Evolutionary conservation across 2,888 invertebrate species (phyloP), one percentile per base, ranked within the genome.

Genomic region (Neoitamus cyanurus): DNA sequence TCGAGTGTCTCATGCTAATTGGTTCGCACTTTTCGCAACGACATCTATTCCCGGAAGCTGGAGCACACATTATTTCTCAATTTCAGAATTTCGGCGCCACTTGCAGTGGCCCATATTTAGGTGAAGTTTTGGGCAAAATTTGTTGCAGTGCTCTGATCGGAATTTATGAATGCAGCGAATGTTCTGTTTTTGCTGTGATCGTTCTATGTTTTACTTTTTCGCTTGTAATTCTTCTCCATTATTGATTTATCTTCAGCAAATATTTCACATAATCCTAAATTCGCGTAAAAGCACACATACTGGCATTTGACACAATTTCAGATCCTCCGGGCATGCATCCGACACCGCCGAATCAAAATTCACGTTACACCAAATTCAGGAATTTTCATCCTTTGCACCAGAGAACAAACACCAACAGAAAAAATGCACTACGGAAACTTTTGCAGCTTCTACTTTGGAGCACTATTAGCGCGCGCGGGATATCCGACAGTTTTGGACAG

Each of bases 71-170:
- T 42, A 42, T 58, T 58, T 25, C 3, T 58, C 58, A 25, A 58
- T 46, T 58, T 15, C 15, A 58, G 25, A 13, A 15, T 85, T 86
- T 86, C 84, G 85, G 85, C 86, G 88, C 88, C 88, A 88, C 88
- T 88, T 88, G 86, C 86, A 88, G 88, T 88, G 88, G 88, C 88
- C 88, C 88, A 88, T 88, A 85, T 85, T 86, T 37, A 70, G 34
- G 1, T 58, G 6, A 68, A 58, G 34, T 58, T 80, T 34, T 3
- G 31, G 9, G 15, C 46, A 31, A 30, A 58, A 37, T 58, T 15
- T 68, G 31, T 80, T 80, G 34, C 68, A 30, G 11, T 37, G 30
- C 15, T 58, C 11, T 58, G 25, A 25, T 58, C 7, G 3, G 9
- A 58, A 58, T 58, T 58, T 58, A 58, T 20, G 15, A 20, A 20